Evolutionary conservation across 2,113 vertebrate species (phyloP).

Genomic region (Sakesphorus luctuosus): DNA sequence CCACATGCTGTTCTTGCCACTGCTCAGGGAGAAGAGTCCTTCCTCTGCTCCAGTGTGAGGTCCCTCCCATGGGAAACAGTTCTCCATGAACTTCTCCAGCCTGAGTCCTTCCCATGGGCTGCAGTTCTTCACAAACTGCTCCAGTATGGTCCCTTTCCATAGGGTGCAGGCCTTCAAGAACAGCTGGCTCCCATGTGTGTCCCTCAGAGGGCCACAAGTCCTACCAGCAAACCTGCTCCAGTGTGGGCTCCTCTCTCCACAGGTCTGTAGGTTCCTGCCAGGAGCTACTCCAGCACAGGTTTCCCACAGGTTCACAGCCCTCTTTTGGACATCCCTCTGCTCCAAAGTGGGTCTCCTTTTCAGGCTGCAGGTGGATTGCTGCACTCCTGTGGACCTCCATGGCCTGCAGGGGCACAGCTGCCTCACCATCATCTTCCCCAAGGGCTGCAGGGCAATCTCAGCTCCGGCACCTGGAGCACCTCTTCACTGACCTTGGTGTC

Average conservation of each 20-base stretch:
- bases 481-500: neutral
- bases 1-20: rapidly evolving
- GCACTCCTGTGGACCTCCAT: no score
- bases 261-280: neutral
- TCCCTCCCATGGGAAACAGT: neutral
- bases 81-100: neutral
- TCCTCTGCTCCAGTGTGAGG: neutral
- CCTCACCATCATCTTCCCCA: neutral
- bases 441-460: neutral
- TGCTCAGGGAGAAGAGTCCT: neutral
- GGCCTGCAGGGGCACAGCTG: neutral
- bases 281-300: neutral
- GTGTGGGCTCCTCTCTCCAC: neutral
- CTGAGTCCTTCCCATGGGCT: neutral
- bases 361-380: neutral
- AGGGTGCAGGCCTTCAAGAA: neutral
- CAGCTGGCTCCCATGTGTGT: neutral
- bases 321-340: rapidly evolving
- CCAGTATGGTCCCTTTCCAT: neutral
- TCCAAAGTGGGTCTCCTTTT: rapidly evolving
- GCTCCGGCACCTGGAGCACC: neutral
- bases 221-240: neutral
- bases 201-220: neutral
- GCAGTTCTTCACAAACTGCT: neutral
- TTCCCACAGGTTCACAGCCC: neutral